These are phyloP conservation scores for Anas platyrhynchos DNA, from an alignment of 2,113 vertebrate species.

Conservation along the genomic window DNA sequence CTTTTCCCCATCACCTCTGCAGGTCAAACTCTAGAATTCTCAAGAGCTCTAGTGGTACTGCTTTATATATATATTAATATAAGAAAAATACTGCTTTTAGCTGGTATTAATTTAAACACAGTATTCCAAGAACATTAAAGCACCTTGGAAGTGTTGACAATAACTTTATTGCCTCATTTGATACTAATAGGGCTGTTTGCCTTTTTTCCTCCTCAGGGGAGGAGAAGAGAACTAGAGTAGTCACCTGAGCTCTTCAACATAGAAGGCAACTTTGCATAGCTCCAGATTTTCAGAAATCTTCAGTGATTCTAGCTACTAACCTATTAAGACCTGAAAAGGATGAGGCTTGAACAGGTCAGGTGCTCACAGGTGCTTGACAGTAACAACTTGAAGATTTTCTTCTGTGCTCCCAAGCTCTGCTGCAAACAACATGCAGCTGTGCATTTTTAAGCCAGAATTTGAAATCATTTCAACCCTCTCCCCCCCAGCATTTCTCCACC, in stretches of 20 bases:
- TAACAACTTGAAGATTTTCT: not conserved
- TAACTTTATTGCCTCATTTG: not conserved
- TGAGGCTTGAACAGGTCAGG: not conserved
- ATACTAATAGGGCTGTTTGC: not conserved
- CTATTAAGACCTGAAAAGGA: not conserved
- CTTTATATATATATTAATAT: not conserved
- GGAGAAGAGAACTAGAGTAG: too few relatives aligned
- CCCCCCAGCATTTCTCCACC: not conserved
- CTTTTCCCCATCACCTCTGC: not conserved
- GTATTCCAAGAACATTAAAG: not conserved
- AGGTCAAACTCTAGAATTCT: not conserved
- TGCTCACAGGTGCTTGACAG: not conserved
- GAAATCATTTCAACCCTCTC: too few relatives aligned
- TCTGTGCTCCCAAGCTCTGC: not conserved
- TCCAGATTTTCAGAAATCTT: not conserved
- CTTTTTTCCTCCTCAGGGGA: not conserved
- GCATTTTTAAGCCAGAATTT: not conserved
- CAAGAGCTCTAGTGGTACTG: not conserved
- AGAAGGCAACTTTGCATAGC: not conserved
- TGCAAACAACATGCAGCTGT: not conserved
- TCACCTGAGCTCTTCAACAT: not conserved
- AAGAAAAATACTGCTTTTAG: not conserved
- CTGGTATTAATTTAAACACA: not conserved
- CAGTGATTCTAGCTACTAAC: not conserved
- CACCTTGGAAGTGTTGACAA: not conserved